Base-by-base conservation (phyloP, 37 sponge, comb jelly and placozoan species). In the Petrosia ficiformis region DNA sequence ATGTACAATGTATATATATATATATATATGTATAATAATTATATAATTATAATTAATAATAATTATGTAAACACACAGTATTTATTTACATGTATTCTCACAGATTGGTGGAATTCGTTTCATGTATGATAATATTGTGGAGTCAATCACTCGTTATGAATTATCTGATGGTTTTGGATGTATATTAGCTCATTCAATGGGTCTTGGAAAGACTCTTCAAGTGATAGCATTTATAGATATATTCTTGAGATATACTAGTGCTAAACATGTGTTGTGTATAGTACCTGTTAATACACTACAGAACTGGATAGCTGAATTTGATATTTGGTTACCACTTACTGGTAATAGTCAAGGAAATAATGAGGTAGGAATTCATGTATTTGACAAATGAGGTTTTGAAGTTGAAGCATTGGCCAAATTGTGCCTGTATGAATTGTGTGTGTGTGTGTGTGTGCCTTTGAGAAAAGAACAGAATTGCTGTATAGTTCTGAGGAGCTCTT, bases 171-270 rank as follows among this genome's bases (percentile, higher is more conserved):
- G 99, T 25, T 95, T 93, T 70, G 99, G 99, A 16, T 98, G 99
- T 58, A 95, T 98, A 11, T 72, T 98, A 33, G 99, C 99, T 28
- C 99, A 98, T 76, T 87, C 94, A 72, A 98, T 98, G 99, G 99
- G 99, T 2, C 82, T 98, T 42, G 99, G 99, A 37, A 98, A 98
- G 68, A 98, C 99, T 42, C 80, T 98, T 44, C 97, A 96, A 83
- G 68, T 85, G 19, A 92, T 96, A 28, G 81, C 82, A 2, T 98
- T 98, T 42, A 88, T 90, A 3, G 99, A 98, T 66, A 35, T 95
- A 29, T 90, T 93, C 52, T 66, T 98, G 14, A 79, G 89, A 36
- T 77, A 67, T 85, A 95, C 96, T 2, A 71, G 82, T 28, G 72
- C 94, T 24, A 59, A 76, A 38, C 80, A 74, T 74, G 96, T 93